Base-by-base conservation (phyloP, 2,113 vertebrate species). In the Xenus cinereus region DNA sequence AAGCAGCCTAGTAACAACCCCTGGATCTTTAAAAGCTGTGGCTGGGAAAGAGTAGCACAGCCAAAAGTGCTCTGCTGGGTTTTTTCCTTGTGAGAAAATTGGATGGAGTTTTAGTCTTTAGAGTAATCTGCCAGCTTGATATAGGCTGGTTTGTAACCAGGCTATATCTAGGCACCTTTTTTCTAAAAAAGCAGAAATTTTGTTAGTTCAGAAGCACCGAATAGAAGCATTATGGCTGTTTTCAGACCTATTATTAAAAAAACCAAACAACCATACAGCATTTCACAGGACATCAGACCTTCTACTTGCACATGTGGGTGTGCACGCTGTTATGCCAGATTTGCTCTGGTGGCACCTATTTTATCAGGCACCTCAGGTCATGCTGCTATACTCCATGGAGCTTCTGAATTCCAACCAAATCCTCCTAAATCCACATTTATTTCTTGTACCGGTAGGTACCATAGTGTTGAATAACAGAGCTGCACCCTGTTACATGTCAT, bases 241-340 rank as follows among this genome's bases (percentile, higher is more conserved):
- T 85, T 86, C 15, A 46, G 75, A 60, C 13, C 32, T 51, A 21
- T 18, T 46, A 43, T 67, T 72, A 4, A 57, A 64, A 78, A 60
- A n/a, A 59, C 11, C 1, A 2, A 1, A 1, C 3, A 12, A 32
- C 22, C 21, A 14, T 1, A 16, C 2, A 45, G 17, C 0, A 39
- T 69, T 71, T 73, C 50, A 75, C 2, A 2, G 23, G 32, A 37
- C 10, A 12, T 13, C 22, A 74, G 19, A 6, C 3, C 33, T 14
- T 48, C 37, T 32, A 2, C 9, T 7, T 53, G 28, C 39, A 4
- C 2, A 3, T 7, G 24, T 35, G 37, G 9, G 2, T 60, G 43
- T 53, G 48, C 16, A 45, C 6, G 28, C 1, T 46, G 28, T 33
- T 64, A 22, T 7, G 20, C 23, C 39, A 86, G 59, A 30, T 63